Percentiles rank a stretch among this genome's conserved stretches.
These are phyloP conservation scores for Bombus polaris DNA, from an alignment of 1,140 invertebrate genomes.

Conservation along the genomic window DNA sequence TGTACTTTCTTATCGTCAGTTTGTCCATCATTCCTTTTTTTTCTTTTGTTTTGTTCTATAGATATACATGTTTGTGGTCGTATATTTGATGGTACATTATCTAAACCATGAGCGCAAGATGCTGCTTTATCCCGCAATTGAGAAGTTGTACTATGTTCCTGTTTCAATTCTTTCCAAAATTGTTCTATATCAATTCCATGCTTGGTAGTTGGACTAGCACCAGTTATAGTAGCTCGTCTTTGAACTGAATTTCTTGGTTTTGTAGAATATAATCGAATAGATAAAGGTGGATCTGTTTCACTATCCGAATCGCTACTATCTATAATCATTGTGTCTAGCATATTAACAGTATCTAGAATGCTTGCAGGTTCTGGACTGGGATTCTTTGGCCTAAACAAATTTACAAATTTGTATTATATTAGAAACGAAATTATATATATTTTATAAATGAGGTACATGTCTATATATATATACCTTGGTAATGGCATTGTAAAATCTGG, in stretches of 20 bases:
- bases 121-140: slow-evolving; percentile 86
- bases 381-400: slow-evolving; percentile 74
- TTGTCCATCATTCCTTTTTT: slow-evolving; percentile 68
- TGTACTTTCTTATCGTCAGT: slow-evolving; percentile 73
- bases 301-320: slow-evolving; percentile 79
- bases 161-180: slow-evolving; percentile 88
- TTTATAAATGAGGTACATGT: slow-evolving; percentile 10
- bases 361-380: slow-evolving; percentile 76
- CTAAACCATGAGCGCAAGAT: slow-evolving; percentile 88
- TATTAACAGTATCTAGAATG: slow-evolving; percentile 75
- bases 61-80: slow-evolving; percentile 88
- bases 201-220: slow-evolving; percentile 89
- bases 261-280: slow-evolving; percentile 86
- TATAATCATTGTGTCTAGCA: slow-evolving; percentile 76
- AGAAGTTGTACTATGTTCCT: slow-evolving; percentile 82
- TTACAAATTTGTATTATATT: slow-evolving; percentile 7
- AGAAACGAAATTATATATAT: slow-evolving; percentile 16
- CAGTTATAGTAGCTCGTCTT: slow-evolving; percentile 93
- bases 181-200: slow-evolving; percentile 87
- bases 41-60: slow-evolving; percentile 76
- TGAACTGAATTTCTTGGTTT: slow-evolving; percentile 90
- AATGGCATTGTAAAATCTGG: slow-evolving; percentile 86
- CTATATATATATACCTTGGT: slow-evolving; percentile 81
- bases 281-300: slow-evolving; percentile 75
- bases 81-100: slow-evolving; percentile 82